Base-by-base conservation (phyloP, 2,113 vertebrate species). In the Phalacrocorax brasilianus region DNA sequence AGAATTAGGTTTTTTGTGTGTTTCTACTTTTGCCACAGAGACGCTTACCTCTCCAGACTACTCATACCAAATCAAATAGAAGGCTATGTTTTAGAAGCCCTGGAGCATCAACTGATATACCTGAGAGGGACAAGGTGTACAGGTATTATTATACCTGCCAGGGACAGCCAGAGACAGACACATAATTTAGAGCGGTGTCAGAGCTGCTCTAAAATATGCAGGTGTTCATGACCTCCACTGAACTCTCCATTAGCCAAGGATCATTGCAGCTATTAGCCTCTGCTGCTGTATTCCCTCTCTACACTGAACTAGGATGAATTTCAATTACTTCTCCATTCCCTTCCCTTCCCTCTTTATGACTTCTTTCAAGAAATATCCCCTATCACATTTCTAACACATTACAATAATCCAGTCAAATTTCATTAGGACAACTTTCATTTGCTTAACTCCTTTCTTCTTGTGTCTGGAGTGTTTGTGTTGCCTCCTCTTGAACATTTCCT, bases 221-320 rank as follows among this genome's bases (percentile, higher is more conserved):
- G 95, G 96, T 97, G 91, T 80, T 91, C 91, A 62, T 82, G 93
- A 95, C 93, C 95, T 77, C 67, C 62, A 45, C 33, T 79, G 84
- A 95, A 95, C 89, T 89, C 74, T 91, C 77, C 87, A 97, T 95
- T 93, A 97, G 95, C 74, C 81, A 97, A 97, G 94, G 94, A 96
- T 97, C 96, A 95, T 85, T 95, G 94, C 89, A 91, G 95, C 92
- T 91, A 97, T 97, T 96, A 97, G 97, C 94, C 94, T 91, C 93
- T 93, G 94, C 78, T 8, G 71, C 86, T 19, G 74, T 82, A 87
- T 91, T 95, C 95, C 77, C 63, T 89, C 91, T 89, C 72, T 77
- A 82, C 61, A 58, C 71, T 83, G 78, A 95, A 95, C 75, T 76
- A 96, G 95, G 95, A 97, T 95, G 93, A 96, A 96, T 96, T 96